A percentile compares a stretch with the other conserved stretches of the same genome.
These are phyloP conservation scores for Sarcoramphus papa DNA, from an alignment of 2,797 vertebrate species.

Conservation along the genomic window DNA sequence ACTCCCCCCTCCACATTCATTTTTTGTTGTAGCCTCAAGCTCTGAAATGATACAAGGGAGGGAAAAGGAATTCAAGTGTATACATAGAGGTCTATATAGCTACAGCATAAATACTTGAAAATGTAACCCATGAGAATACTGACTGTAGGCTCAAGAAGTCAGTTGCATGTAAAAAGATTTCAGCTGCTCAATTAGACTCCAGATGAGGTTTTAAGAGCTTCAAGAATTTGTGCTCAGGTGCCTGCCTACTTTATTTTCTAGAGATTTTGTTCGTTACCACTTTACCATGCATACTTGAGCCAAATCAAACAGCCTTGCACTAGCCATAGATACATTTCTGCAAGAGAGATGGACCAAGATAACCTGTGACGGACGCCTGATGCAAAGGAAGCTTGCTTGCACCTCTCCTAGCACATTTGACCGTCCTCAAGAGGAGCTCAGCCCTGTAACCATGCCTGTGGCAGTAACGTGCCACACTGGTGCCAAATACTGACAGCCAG, in stretches of 20 bases:
- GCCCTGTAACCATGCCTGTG: background rate
- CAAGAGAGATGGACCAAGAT: background rate
- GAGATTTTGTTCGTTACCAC: background rate
- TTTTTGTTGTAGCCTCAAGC: background rate
- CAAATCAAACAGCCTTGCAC: background rate
- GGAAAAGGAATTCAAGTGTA: background rate
- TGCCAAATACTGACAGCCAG: background rate
- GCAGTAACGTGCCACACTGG: background rate
- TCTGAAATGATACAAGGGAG: background rate
- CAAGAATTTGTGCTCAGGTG: background rate
- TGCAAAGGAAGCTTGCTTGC: background rate
- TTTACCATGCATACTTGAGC: background rate
- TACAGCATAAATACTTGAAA: background rate
- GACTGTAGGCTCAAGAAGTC: background rate
- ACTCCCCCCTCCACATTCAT: background rate
- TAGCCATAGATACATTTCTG: background rate
- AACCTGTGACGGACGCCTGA: rapidly evolving
- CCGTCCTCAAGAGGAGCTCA: background rate
- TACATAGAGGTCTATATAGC: background rate
- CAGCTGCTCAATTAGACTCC: background rate
- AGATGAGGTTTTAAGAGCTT: background rate
- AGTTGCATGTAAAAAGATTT: background rate
- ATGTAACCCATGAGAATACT: background rate
- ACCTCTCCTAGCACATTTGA: background rate
- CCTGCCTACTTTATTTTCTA: background rate